A percentile compares a stretch with the other conserved stretches of the same genome.
Conservation (phyloP, 2,797 vertebrate species). For the Momotus momota region DNA sequence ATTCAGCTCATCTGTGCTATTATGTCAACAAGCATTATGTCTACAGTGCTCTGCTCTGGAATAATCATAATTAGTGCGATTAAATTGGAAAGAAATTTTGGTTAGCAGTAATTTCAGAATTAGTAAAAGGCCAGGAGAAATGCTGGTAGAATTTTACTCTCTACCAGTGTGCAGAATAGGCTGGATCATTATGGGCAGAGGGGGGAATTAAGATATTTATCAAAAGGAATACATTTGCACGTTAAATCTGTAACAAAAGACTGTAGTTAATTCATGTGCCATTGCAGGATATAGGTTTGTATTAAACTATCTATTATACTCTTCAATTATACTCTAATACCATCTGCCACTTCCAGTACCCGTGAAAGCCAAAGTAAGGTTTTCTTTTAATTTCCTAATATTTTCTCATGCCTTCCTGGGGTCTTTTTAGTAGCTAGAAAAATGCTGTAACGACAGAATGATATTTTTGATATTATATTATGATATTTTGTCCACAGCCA, state of each 20-base stretch:
- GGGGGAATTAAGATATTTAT: slow-evolving; percentile 13
- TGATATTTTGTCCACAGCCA: background rate
- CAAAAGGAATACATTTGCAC: slow-evolving; percentile 6
- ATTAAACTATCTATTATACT: slow-evolving; percentile 8
- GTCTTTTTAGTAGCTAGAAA: slow-evolving; percentile 1
- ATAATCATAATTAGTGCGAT: slow-evolving; percentile 42
- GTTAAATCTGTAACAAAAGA: background rate
- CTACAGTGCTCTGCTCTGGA: background rate
- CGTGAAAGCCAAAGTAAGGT: slow-evolving; percentile 5
- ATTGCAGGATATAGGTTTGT: slow-evolving; percentile 6
- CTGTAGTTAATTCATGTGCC: background rate
- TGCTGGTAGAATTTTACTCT: background rate
- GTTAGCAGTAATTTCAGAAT: slow-evolving; percentile 4
- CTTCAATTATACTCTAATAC: slow-evolving; percentile 13
- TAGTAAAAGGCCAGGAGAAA: slow-evolving; percentile 12
- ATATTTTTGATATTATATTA: background rate
- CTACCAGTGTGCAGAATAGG: background rate
- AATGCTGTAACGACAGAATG: background rate
- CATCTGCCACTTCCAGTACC: slow-evolving; percentile 40
- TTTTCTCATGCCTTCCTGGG: background rate
- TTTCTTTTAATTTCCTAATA: slow-evolving; percentile 28
- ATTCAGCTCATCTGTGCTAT: background rate
- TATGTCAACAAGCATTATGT: background rate
- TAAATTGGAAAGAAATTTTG: slow-evolving; percentile 34
- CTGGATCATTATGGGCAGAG: background rate